phyloP scores from a whole-genome alignment of 2,113 vertebrate genomes.

The Rostratula benghalensis region DNA sequence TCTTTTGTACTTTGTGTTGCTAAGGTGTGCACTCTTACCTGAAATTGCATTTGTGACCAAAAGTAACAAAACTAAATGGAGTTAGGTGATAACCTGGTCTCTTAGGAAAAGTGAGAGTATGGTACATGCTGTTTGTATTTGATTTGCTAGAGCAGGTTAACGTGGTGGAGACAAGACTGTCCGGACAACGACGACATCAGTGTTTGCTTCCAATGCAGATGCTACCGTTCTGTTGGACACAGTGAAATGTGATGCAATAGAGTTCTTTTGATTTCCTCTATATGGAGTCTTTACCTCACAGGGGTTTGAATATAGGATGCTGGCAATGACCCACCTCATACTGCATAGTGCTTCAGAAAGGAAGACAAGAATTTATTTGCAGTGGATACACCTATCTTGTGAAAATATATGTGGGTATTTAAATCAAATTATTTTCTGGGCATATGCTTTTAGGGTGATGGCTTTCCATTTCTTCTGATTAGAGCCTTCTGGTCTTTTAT shows the following conservation, averaged over 20 bases:
- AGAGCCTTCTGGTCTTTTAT: not conserved
- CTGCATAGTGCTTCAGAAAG: not conserved
- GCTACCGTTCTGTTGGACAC: not conserved
- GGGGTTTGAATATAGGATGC: not conserved
- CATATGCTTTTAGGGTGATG: not conserved
- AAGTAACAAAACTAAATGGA: constrained; percentile 19
- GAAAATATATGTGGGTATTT: not conserved
- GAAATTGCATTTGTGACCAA: not conserved
- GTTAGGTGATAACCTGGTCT: constrained; percentile 6
- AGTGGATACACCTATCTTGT: not conserved
- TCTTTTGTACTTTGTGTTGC: not conserved
- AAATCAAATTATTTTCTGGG: accelerated
- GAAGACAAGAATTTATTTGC: not conserved
- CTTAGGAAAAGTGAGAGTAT: not conserved
- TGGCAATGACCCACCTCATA: not conserved
- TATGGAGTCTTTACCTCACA: not conserved
- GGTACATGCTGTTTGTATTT: constrained; percentile 2
- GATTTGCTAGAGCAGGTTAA: constrained; percentile 40
- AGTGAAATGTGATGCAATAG: not conserved
- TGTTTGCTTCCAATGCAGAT: accelerated
- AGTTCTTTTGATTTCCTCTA: not conserved
- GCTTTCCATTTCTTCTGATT: not conserved
- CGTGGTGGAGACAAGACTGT: not conserved
- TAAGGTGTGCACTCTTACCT: not conserved
- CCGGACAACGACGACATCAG: not conserved